phyloP scores from a whole-genome alignment of 2,797 vertebrate genomes.

The Hapalemur alaotrensis region DNA sequence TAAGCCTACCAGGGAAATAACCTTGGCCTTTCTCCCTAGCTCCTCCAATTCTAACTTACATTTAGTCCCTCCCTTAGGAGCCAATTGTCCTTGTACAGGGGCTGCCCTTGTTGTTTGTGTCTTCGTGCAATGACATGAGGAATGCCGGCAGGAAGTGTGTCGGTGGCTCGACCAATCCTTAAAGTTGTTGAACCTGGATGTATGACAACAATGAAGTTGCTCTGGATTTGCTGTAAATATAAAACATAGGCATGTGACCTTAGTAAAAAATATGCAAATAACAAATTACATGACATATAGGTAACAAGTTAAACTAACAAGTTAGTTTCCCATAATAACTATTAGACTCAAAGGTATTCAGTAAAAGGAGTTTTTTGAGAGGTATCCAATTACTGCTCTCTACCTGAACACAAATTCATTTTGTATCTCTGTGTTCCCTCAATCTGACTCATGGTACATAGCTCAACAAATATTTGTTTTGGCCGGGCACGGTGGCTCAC shows the following conservation, averaged over 20 bases:
- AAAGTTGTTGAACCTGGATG: conserved; percentile 94
- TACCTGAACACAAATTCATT: background rate
- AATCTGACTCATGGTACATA: background rate
- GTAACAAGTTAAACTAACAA: background rate
- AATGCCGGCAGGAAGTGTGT: conserved; percentile 91
- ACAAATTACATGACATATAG: background rate
- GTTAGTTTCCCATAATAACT: background rate
- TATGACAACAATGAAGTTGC: conserved; percentile 95
- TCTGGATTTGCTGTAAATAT: conserved; percentile 94
- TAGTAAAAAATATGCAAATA: background rate
- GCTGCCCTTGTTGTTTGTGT: conserved; percentile 92
- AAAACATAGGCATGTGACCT: background rate
- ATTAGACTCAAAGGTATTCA: background rate
- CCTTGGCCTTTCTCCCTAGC: background rate
- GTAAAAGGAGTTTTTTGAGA: background rate
- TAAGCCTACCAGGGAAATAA: background rate
- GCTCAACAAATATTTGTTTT: background rate
- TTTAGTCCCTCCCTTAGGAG: conserved; percentile 93
- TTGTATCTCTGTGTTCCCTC: background rate
- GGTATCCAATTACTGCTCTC: background rate
- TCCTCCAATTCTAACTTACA: conserved; percentile 83
- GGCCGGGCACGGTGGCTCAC: no score
- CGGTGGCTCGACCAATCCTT: conserved; percentile 95
- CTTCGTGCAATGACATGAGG: conserved; percentile 94
- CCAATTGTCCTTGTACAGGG: conserved; percentile 91